Conservation (phyloP, 2,113 vertebrate species). For the Hippopotamus amphibius region DNA sequence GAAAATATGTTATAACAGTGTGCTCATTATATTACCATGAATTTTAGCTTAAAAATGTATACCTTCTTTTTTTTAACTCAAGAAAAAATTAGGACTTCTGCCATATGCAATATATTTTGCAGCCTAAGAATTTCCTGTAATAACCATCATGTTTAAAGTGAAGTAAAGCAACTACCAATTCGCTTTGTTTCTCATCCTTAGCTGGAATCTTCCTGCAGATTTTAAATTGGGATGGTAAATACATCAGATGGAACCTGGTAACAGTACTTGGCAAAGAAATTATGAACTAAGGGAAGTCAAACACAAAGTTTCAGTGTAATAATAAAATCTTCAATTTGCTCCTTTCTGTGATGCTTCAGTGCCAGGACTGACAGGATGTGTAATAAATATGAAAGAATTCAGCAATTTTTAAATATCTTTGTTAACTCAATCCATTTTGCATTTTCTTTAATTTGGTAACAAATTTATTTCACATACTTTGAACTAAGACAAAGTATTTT, state of each 20-base stretch:
- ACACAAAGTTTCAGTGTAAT: background rate
- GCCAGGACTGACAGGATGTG: background rate
- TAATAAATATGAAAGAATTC: background rate
- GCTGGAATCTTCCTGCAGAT: background rate
- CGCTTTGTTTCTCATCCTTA: background rate
- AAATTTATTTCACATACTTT: conserved; percentile 39
- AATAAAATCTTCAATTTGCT: conserved; percentile 50
- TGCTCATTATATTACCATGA: background rate
- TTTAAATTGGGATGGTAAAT: background rate
- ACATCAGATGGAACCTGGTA: background rate
- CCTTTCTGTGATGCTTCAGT: background rate
- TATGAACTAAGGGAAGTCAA: background rate
- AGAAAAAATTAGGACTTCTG: background rate
- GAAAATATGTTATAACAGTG: background rate
- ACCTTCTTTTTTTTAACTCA: background rate
- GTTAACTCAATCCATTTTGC: background rate
- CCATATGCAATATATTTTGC: background rate
- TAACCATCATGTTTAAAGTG: background rate
- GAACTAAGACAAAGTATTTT: background rate
- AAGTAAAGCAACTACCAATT: background rate
- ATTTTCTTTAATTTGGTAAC: background rate
- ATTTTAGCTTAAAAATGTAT: background rate
- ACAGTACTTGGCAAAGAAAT: background rate
- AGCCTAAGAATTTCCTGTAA: background rate
- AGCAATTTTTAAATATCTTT: background rate